phyloP scores from a whole-genome alignment of 2,797 vertebrate species.

The Myripristis jacobus region DNA sequence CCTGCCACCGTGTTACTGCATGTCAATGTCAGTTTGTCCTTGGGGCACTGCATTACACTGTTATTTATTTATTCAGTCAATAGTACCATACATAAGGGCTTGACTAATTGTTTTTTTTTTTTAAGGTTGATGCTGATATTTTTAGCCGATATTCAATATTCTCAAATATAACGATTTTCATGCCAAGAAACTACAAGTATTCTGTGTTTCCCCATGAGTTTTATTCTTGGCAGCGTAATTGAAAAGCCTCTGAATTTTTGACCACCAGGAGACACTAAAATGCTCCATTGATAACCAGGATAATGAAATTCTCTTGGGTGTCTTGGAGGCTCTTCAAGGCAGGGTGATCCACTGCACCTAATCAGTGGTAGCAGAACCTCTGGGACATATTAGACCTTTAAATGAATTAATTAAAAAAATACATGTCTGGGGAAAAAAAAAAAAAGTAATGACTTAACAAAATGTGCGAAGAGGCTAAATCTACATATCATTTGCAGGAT shows the following conservation, averaged over 20 bases:
- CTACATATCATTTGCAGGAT: neutral
- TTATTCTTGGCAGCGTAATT: neutral
- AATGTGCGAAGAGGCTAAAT: neutral
- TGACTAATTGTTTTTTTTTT: no score
- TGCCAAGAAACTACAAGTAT: neutral
- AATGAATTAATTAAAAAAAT: neutral
- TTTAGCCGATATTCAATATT: neutral
- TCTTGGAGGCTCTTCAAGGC: conserved; percentile 3
- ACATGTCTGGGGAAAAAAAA: neutral
- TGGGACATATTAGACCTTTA: neutral
- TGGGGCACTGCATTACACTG: conserved; percentile 14
- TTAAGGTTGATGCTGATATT: conserved; percentile 27
- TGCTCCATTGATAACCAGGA: conserved; percentile 33
- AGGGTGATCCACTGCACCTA: conserved; percentile 12
- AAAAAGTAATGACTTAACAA: neutral
- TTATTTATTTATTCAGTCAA: no score
- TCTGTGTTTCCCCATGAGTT: neutral
- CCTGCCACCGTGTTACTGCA: neutral
- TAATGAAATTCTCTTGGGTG: conserved; percentile 30
- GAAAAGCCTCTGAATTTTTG: conserved; percentile 18
- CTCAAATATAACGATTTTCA: neutral
- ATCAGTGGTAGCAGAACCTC: conserved; percentile 1
- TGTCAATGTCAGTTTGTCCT: neutral
- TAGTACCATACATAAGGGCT: no score
- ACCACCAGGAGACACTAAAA: conserved; percentile 25